Evolutionary conservation across 2,888 invertebrate genomes (phyloP).

Genomic region (Ischnura elegans): DNA sequence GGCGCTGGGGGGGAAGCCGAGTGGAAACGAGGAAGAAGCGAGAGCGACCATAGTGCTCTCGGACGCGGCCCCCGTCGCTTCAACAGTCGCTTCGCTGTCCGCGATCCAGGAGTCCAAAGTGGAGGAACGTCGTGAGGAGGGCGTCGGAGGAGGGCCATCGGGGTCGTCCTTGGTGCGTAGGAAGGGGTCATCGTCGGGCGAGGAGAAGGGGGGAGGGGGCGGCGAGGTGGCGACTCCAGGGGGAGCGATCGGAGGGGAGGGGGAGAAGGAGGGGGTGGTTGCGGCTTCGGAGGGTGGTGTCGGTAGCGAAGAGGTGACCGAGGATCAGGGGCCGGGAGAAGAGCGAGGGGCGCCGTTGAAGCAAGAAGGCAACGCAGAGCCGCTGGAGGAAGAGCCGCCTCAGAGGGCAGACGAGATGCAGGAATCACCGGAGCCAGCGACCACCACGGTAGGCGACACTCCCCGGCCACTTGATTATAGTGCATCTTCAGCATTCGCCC

Average conservation of each 20-base stretch:
- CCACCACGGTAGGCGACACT: conserved; percentile 4
- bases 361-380: neutral
- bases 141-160: neutral
- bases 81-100: conserved; percentile 17
- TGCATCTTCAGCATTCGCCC: neutral
- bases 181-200: neutral
- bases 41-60: neutral
- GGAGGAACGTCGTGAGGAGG: conserved; percentile 7
- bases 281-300: neutral
- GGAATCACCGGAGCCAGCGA: conserved; percentile 34
- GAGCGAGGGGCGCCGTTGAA: conserved; percentile 11
- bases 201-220: neutral
- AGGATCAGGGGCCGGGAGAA: neutral
- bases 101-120: conserved; percentile 44
- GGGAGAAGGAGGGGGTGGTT: neutral
- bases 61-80: neutral
- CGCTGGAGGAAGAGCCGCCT: neutral
- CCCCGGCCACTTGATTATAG: neutral
- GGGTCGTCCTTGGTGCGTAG: neutral
- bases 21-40: neutral
- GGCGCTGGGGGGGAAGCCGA: conserved; percentile 37
- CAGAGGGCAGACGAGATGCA: conserved; percentile 2
- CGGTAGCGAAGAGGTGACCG: neutral
- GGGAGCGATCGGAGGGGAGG: conserved; percentile 19
- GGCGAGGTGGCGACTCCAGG: neutral